Conservation (phyloP, 1,140 invertebrate genomes). For the Heliothis subflexa region DNA sequence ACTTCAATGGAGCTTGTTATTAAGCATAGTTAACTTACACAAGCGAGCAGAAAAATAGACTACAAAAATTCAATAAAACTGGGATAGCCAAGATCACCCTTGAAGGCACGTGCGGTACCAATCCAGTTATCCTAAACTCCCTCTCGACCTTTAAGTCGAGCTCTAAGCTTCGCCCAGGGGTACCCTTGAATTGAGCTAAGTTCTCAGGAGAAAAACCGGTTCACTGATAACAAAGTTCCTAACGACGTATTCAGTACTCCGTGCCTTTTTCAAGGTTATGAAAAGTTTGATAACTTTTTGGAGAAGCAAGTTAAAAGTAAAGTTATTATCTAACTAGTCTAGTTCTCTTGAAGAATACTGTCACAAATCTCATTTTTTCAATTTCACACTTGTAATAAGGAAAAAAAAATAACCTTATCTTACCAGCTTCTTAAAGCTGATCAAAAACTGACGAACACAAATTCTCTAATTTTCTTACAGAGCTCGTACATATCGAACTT, state of each 20-base stretch:
- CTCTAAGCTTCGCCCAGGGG: constrained; percentile 5
- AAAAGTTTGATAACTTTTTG: too few species aligned
- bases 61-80: not conserved
- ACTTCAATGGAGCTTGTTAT: too few species aligned
- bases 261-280: too few species aligned
- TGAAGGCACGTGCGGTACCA: constrained; percentile 11
- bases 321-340: too few species aligned
- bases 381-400: too few species aligned
- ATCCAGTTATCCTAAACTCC: constrained; percentile 30
- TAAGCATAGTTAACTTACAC: not conserved
- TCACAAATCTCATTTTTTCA: too few species aligned
- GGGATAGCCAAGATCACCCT: not conserved
- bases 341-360: too few species aligned
- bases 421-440: too few species aligned
- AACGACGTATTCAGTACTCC: too few species aligned
- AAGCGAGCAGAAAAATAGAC: not conserved
- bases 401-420: too few species aligned
- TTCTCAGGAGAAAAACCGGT: not conserved
- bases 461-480: constrained; percentile 50
- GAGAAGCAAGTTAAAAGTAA: too few species aligned
- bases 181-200: not conserved
- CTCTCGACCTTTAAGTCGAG: not conserved
- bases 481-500: constrained; percentile 55
- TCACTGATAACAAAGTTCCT: not conserved
- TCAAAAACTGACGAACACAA: not conserved